Evolutionary conservation across 2,113 vertebrate genomes (phyloP).

Genomic region (Maccullochella peelii): DNA sequence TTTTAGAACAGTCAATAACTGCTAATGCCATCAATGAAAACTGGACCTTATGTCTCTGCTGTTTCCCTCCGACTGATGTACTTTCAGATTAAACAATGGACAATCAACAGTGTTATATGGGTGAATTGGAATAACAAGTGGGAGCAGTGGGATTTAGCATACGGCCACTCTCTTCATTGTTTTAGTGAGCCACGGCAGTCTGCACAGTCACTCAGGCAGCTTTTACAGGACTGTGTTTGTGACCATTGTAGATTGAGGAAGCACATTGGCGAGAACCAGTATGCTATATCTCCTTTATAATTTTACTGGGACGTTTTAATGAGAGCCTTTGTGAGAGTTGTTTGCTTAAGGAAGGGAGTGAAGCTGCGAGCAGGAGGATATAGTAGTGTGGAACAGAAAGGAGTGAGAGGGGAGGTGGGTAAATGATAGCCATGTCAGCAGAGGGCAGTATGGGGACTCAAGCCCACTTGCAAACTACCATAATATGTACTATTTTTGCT

Average conservation of each 20-base stretch:
- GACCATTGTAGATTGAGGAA: constrained; percentile 11
- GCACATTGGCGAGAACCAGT: constrained; percentile 30
- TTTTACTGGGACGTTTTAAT: constrained; percentile 42
- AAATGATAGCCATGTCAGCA: constrained; percentile 48
- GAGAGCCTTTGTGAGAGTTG: constrained; percentile 19
- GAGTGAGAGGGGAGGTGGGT: constrained; percentile 7
- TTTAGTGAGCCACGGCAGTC: constrained; percentile 17
- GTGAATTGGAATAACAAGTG: constrained; percentile 60
- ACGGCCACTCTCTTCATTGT: constrained; percentile 23
- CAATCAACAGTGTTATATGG: neutral
- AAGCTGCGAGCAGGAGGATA: constrained; percentile 34
- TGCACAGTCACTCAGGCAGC: constrained; percentile 33
- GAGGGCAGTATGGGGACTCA: constrained; percentile 64
- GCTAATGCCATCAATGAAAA: neutral
- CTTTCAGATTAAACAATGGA: constrained; percentile 46
- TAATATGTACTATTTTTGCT: neutral
- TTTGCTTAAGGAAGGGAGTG: constrained; percentile 53
- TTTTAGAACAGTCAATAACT: constrained; percentile 1
- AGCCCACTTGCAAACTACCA: neutral
- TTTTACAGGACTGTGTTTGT: neutral
- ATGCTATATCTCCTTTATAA: constrained; percentile 42
- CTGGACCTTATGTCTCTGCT: neutral
- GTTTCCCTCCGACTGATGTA: constrained; percentile 24
- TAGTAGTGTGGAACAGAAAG: neutral
- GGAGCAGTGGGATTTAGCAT: constrained; percentile 56